phyloP scores from a whole-genome alignment of 1,140 invertebrate species.

The Drosophila santomea region DNA sequence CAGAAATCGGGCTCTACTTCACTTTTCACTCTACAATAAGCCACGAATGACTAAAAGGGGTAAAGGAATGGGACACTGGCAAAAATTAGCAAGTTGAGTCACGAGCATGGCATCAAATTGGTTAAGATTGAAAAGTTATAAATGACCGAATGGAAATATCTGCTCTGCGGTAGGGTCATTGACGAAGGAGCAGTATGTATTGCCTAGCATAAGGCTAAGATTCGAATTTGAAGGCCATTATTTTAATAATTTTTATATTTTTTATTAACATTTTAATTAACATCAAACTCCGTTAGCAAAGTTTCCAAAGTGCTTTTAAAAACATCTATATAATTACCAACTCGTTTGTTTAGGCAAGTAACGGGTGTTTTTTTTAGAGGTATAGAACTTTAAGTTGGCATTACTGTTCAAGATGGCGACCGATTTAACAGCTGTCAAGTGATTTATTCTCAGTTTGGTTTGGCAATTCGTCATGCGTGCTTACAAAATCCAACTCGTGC shows the following conservation, averaged over 20 bases:
- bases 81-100: constrained; percentile 23
- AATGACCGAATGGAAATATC: constrained; percentile 31
- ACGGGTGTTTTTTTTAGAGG: no score
- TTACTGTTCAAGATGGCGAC: no score
- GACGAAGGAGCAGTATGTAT: not conserved
- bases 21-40: constrained; percentile 38
- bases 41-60: constrained; percentile 7
- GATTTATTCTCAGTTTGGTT: no score
- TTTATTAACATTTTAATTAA: constrained; percentile 6
- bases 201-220: not conserved
- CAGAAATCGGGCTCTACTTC: not conserved
- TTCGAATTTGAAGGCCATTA: not conserved
- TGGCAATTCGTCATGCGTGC: no score
- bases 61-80: not conserved
- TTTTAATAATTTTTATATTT: no score
- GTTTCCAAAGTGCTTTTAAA: no score
- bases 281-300: not conserved
- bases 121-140: constrained; percentile 44
- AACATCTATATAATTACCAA: no score
- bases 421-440: no score
- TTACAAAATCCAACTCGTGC: no score
- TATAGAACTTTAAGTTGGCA: no score
- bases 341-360: no score
- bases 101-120: constrained; percentile 44
- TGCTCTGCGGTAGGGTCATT: not conserved